Base-by-base conservation (phyloP, 2,113 vertebrate species). In the Pelvicachromis taeniatus region DNA sequence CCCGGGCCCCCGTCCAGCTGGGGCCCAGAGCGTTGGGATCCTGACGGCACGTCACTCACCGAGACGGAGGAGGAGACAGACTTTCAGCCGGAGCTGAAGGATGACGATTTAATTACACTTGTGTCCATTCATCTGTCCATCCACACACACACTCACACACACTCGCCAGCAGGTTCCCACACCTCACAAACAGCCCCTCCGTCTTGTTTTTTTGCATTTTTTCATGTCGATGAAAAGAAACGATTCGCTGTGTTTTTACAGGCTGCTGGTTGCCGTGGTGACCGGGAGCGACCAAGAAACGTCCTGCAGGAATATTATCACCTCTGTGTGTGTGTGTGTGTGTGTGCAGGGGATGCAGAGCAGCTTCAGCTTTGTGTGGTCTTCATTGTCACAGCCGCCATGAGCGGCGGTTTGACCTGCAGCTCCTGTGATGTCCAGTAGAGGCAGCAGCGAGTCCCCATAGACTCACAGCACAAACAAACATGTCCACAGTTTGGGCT, bases 51-150 rank as follows among this genome's bases (percentile, higher is more conserved):
- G 81, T 91, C 86, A 75, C 81, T 87, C 85, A 78, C 61, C 75
- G 86, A 85, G 91, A 58, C 81, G 82, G 88, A 82, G 91, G 88
- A 92, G 91, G 87, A 87, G 88, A 88, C 58, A 10, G 77, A 89
- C 92, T 90, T 92, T 94, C 91, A 95, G 84, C 48, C 10, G 1
- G 58, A 79, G 84, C 75, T 93, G 95, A 96, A 83, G 81, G 92
- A 96, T 78, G 95, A 95, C 88, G 81, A 90, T 95, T 96, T 95
- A 95, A 95, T 95, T 86, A 94, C 89, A 86, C 86, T 55, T 93
- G 86, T 86, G 88, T 92, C 84, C 92, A 95, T 95, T 94, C 95
- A 95, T 83, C 87, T 84, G 91, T 92, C 94, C 65, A 81, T 93
- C 91, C 63, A 54, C 53, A 61, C 48, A 54, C 17, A 23, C 35